Conservation (phyloP, 2,888 invertebrate genomes). For the Pegoplata infirma region DNA sequence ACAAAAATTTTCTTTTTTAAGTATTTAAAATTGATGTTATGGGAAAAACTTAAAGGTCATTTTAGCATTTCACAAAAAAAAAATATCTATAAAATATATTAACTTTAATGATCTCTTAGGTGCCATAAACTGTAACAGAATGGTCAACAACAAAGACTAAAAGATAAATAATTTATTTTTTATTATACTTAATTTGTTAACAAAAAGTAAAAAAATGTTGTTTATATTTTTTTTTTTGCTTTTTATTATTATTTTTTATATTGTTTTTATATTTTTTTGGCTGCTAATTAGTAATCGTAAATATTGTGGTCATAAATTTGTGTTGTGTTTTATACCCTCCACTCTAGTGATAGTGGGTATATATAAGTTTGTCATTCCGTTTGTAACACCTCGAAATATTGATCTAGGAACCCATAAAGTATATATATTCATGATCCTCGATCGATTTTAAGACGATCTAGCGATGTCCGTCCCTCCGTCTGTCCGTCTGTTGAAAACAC, state of each 20-base stretch:
- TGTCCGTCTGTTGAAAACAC: too few relatives aligned
- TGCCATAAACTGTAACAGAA: constrained; percentile 24
- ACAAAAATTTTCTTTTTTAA: neutral
- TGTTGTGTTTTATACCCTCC: too few relatives aligned
- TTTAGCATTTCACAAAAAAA: neutral
- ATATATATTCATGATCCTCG: too few relatives aligned
- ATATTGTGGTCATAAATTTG: constrained; percentile 61
- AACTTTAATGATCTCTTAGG: constrained; percentile 43
- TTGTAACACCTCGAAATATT: too few relatives aligned
- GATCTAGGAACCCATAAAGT: too few relatives aligned
- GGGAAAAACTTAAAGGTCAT: constrained; percentile 44
- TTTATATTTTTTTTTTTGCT: neutral
- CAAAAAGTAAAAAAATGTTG: constrained; percentile 12
- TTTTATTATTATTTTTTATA: constrained; percentile 1
- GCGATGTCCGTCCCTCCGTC: too few relatives aligned
- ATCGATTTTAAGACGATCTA: too few relatives aligned
- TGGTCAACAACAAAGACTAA: constrained; percentile 22
- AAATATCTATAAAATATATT: constrained; percentile 19
- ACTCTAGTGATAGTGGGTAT: too few relatives aligned
- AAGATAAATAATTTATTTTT: constrained; percentile 54
- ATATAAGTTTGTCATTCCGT: too few relatives aligned
- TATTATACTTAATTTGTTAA: constrained; percentile 56
- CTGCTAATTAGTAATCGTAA: constrained; percentile 59
- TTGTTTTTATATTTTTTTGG: too few relatives aligned
- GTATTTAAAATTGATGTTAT: constrained; percentile 38